Conservation (phyloP, 2,888 invertebrate species). For the Yponomeuta sedellus region DNA sequence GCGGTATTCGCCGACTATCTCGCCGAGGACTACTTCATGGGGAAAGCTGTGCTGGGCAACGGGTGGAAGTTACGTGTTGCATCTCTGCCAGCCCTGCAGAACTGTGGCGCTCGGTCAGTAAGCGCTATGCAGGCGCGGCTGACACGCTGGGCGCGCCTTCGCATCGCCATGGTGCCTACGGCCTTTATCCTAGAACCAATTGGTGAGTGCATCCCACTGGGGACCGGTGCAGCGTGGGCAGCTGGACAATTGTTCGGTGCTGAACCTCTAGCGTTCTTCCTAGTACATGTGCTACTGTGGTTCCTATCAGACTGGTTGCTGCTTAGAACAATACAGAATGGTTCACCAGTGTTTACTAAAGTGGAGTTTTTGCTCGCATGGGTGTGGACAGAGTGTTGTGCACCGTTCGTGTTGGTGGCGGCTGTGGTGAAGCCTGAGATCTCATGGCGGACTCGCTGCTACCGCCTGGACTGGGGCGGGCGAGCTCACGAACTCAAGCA, state of each 20-base stretch:
- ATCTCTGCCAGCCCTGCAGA: constrained; percentile 97
- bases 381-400: constrained; percentile 94
- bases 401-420: constrained; percentile 91
- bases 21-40: constrained; percentile 99
- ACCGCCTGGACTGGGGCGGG: constrained; percentile 96
- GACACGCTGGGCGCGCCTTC: constrained; percentile 94
- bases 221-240: constrained; percentile 94
- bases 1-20: constrained; percentile 94
- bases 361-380: constrained; percentile 96
- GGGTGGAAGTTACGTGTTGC: constrained; percentile 95
- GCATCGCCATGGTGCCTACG: constrained; percentile 96
- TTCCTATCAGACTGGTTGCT: constrained; percentile 97
- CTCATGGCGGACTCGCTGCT: constrained; percentile 94
- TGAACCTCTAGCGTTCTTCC: constrained; percentile 93
- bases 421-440: constrained; percentile 93
- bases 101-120: constrained; percentile 92
- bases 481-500: constrained; percentile 91
- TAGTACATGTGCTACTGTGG: constrained; percentile 96
- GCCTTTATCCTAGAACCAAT: constrained; percentile 95
- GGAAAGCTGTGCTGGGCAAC: constrained; percentile 89
- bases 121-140: constrained; percentile 89
- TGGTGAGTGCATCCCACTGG: constrained; percentile 95
- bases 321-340: constrained; percentile 92
- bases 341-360: constrained; percentile 94
- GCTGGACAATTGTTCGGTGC: constrained; percentile 88